Conservation (phyloP, 2,113 vertebrate genomes). For the Leptobrachium ailaonicum region DNA sequence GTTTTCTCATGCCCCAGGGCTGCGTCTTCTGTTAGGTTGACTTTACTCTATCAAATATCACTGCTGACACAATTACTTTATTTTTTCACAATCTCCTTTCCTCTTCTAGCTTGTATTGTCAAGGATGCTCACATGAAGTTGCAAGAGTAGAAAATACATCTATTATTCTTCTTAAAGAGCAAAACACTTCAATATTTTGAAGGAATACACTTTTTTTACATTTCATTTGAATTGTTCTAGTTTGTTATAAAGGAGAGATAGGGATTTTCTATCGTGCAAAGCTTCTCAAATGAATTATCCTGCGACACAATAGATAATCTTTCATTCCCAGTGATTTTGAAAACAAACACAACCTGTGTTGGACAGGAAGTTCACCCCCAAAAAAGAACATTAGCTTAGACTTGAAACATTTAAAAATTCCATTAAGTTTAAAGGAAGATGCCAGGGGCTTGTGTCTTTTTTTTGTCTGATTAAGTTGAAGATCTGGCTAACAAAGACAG, state of each 20-base stretch:
- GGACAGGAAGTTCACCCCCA: constrained; percentile 51
- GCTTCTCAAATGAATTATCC: too few species aligned
- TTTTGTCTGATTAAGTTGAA: constrained; percentile 42
- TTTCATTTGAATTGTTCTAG: background rate
- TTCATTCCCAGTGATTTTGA: background rate
- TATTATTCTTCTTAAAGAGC: background rate
- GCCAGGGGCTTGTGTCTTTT: constrained; percentile 55
- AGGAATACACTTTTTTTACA: background rate
- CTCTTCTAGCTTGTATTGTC: background rate
- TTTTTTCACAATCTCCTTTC: background rate
- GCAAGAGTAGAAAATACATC: background rate
- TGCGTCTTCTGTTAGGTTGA: constrained; percentile 29
- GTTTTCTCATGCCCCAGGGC: constrained; percentile 44
- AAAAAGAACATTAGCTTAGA: constrained; percentile 53
- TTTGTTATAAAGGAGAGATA: background rate
- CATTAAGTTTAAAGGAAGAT: constrained; percentile 55
- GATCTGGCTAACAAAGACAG: constrained; percentile 63
- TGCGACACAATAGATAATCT: constrained; percentile 7
- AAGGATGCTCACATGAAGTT: background rate
- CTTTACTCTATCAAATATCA: constrained; percentile 24
- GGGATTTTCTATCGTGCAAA: background rate
- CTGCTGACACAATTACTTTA: constrained; percentile 10
- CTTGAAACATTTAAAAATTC: constrained; percentile 60
- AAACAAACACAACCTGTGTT: constrained; percentile 58
- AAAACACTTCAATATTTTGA: background rate